Base-by-base conservation (phyloP, 2,797 vertebrate genomes). In the Hapalemur alaotrensis region DNA sequence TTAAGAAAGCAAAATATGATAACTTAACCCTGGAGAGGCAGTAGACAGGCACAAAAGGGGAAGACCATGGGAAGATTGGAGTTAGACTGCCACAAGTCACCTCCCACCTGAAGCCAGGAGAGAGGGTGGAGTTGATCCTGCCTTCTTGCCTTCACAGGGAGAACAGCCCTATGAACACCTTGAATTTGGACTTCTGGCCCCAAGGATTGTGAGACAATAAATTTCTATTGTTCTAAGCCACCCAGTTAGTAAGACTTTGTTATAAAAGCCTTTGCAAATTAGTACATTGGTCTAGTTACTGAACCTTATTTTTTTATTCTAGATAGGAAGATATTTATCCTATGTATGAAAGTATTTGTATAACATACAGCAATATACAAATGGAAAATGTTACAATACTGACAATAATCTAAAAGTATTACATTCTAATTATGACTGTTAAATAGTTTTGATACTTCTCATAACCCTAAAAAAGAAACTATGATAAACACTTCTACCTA, bases 21-120 rank as follows among this genome's bases (percentile, higher is more conserved):
- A 22, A 11, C 3, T 85, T 54, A n/a, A 54, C 4, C 10, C 13
- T 23, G 7, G 20, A 48, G 1, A 75, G 65, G 46, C 8, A 81
- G 8, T 46, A 41, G 30, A 76, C 4, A 32, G 4, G 6, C 11
- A 32, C 4, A 9, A 0, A 9, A 0, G 43, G 38, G 4, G 43
- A 75, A 48, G 30, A 32, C 43, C 72, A 11, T 3, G 8, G 46
- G 72, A 48, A 48, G 28, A 75, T 32, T 48, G 28, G 72, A 32
- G 28, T 46, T 32, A 14, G 17, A 13, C 20, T 70, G 10, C 1
- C 9, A 48, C 15, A 50, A 54, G 32, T 1, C 20, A 82, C 63
- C 63, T 35, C 7, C 63, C 63, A 46, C 35, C 9, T n/a, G 10
- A 67, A 70, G 30, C 2, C 3, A 35, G n/a, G 9, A 48, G 10